A percentile compares a stretch with the other conserved stretches of the same genome.
phyloP scores from a whole-genome alignment of 2,888 invertebrate species.

The Rhimphoctona megacephalus region DNA sequence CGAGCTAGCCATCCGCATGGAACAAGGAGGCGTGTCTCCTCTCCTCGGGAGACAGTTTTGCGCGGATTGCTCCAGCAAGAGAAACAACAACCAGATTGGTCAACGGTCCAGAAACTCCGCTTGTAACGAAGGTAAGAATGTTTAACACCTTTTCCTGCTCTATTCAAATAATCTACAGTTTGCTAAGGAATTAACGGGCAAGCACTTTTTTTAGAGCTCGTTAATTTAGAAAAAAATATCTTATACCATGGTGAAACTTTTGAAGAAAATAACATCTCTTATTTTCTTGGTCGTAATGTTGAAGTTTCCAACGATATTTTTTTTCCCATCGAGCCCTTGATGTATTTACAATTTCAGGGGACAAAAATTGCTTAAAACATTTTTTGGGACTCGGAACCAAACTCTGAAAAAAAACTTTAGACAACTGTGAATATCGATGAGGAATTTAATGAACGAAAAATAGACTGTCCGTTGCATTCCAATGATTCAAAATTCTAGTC shows the following conservation, averaged over 20 bases:
- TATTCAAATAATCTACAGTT: not conserved
- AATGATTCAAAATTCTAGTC: no score
- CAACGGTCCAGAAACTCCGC: slow-evolving; percentile 71
- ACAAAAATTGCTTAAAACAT: no score
- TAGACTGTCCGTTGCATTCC: no score
- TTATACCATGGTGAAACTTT: not conserved
- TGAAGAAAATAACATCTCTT: not conserved
- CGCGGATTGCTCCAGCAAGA: slow-evolving; percentile 67
- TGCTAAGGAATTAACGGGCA: not conserved
- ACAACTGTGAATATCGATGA: no score
- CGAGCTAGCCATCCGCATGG: slow-evolving; percentile 74
- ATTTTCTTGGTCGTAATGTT: not conserved
- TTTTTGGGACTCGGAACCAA: no score
- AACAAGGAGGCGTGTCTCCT: slow-evolving; percentile 59
- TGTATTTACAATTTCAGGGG: no score
- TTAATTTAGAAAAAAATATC: not conserved
- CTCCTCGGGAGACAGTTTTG: slow-evolving; percentile 63
- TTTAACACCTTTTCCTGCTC: not conserved
- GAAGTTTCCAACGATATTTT: not conserved
- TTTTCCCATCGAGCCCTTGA: no score
- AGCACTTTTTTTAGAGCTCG: not conserved
- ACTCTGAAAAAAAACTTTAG: no score
- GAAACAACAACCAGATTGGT: slow-evolving; percentile 61
- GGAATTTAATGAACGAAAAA: no score
- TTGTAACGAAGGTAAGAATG: slow-evolving; percentile 75